Base-by-base conservation (phyloP, 92 coral and sea anemone species). In the Meandrina meandrites region DNA sequence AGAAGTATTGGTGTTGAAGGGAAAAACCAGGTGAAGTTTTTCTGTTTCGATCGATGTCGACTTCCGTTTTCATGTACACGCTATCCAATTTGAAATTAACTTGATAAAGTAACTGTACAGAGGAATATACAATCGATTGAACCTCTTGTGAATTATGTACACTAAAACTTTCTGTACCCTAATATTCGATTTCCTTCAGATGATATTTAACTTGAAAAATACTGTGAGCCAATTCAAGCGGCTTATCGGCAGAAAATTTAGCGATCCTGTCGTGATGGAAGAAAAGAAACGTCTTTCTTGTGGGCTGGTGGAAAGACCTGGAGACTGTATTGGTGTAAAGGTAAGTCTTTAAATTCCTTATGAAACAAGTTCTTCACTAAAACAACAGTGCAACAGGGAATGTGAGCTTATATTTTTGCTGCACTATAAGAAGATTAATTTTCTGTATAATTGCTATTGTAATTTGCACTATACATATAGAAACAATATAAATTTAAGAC, bases 141-240 rank as follows among this genome's bases (percentile, higher is more conserved):
- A 40, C 15, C 53, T 19, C 78, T 73, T 40, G 48, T 17, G 5
- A 73, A 35, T 35, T 24, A 11, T 24, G 30, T 3, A 24, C 68
- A 14, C 30, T 60, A 60, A 60, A 24, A 24, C 68, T 60, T n/a
- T 56, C 15, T 1, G 15, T n/a, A 34, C 18, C 24, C 28, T 75
- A 22, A 34, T 32, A 62, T 53, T 15, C 70, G 54, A 79, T 71
- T 22, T 87, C 67, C 85, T 66, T 42, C 75, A 97, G 99, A 94
- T 93, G 94, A 83, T 92, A 19, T 90, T 91, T 80, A 97, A 97
- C 79, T 86, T 93, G 80, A 97, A 89, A 85, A 97, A 95, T 85
- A 95, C 99, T 7, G 87, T 95, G 62, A 91, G 94, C 78, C 98
- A 97, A 83, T 93, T 97, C 85, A 97, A 97, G 83, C 87, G 97